Percentiles rank a stretch among this genome's conserved stretches.
These are phyloP conservation scores for Leptobrachium leishanense DNA, from an alignment of 2,113 vertebrate genomes.

Conservation along the genomic window DNA sequence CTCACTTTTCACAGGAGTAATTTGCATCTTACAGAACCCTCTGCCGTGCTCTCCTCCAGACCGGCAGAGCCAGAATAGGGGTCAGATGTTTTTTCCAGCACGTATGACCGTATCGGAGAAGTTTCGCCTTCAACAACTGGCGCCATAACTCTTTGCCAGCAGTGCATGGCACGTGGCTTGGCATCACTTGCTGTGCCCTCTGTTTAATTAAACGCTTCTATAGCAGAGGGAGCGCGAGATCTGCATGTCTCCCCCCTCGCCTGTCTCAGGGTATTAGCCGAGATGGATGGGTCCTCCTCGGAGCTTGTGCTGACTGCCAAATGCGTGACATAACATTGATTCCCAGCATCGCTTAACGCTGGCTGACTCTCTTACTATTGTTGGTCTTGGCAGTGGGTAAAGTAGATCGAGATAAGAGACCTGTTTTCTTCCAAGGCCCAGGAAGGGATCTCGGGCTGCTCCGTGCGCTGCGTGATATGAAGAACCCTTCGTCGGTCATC, in stretches of 20 bases:
- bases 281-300: slow-evolving; percentile 25
- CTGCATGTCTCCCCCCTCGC: background rate
- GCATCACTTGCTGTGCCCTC: too few species aligned
- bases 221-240: background rate
- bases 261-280: background rate
- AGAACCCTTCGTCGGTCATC: background rate
- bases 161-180: too few species aligned
- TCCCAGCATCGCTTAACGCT: background rate
- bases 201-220: too few species aligned
- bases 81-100: too few species aligned
- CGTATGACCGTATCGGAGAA: too few species aligned
- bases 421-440: background rate
- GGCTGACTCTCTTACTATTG: slow-evolving; percentile 5
- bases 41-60: too few species aligned
- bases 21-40: too few species aligned
- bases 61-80: too few species aligned
- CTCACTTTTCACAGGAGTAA: too few species aligned
- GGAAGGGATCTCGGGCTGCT: background rate
- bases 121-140: too few species aligned
- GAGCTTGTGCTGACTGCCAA: slow-evolving; percentile 1
- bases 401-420: slow-evolving; percentile 12
- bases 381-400: slow-evolving; percentile 17
- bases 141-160: too few species aligned
- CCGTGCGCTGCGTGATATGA: background rate
- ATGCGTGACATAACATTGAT: slow-evolving; percentile 26